Evolutionary conservation across 2,888 invertebrate genomes (phyloP).

Genomic region (Cerceris ruficornis): DNA sequence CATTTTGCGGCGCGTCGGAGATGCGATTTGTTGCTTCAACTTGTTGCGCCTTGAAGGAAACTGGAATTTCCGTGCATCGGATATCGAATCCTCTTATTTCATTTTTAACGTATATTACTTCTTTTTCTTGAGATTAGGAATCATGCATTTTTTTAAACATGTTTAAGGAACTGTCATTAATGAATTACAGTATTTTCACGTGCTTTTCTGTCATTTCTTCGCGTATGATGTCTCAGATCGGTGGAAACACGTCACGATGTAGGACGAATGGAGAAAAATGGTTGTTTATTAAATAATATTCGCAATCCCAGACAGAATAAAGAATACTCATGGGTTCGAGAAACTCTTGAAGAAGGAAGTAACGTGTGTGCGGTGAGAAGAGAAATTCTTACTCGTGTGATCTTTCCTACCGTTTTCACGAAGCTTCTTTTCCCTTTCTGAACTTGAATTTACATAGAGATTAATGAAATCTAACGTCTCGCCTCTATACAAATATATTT

Average conservation of each 20-base stretch:
- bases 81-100: not conserved
- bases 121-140: no score
- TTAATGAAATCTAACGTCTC: not conserved
- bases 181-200: no score
- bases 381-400: constrained; percentile 18
- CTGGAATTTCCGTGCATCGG: constrained; percentile 27
- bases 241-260: not conserved
- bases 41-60: constrained; percentile 22
- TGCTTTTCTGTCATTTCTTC: not conserved
- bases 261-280: not conserved
- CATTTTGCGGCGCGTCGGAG: not conserved
- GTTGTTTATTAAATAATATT: no score
- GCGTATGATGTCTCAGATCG: not conserved
- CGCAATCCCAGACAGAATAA: constrained; percentile 1
- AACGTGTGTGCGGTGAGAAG: constrained; percentile 23
- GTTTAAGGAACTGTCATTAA: no score
- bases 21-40: constrained; percentile 25
- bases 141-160: no score
- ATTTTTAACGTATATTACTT: not conserved
- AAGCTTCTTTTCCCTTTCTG: constrained; percentile 20
- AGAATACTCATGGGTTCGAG: constrained; percentile 3
- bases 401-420: not conserved
- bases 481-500: no score
- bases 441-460: constrained; percentile 16
- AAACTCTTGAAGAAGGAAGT: constrained; percentile 7